Percentiles rank a stretch among this genome's conserved stretches.
phyloP scores from a whole-genome alignment of 2,113 vertebrate genomes.

The Salvelinus fontinalis region DNA sequence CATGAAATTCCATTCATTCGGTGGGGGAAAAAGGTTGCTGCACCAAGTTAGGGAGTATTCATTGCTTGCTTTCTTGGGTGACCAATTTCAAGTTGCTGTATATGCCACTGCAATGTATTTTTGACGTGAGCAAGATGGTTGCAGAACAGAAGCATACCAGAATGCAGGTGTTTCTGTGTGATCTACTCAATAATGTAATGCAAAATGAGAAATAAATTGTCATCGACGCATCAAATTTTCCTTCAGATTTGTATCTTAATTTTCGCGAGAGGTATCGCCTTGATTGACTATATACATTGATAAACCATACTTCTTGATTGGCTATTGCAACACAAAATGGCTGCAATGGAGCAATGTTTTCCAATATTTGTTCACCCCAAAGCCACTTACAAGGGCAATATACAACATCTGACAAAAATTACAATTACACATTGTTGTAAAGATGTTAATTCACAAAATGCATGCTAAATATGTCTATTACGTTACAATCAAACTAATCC shows the following conservation, averaged over 20 bases:
- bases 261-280: neutral
- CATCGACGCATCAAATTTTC: neutral
- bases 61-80: neutral
- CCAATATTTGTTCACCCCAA: neutral
- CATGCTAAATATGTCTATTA: too few species aligned
- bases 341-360: neutral
- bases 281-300: too few species aligned
- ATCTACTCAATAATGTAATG: slow-evolving; percentile 2
- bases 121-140: neutral
- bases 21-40: neutral
- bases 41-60: neutral
- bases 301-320: too few species aligned
- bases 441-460: too few species aligned
- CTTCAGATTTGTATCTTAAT: neutral
- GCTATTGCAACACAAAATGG: neutral
- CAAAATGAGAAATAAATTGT: slow-evolving; percentile 5
- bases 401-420: too few species aligned
- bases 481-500: too few species aligned
- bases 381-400: too few species aligned
- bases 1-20: slow-evolving; percentile 20
- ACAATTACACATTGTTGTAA: too few species aligned
- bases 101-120: neutral
- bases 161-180: neutral
- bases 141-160: neutral
- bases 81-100: neutral